Conservation (phyloP, 2,113 vertebrate genomes). For the Sylvietta virens region DNA sequence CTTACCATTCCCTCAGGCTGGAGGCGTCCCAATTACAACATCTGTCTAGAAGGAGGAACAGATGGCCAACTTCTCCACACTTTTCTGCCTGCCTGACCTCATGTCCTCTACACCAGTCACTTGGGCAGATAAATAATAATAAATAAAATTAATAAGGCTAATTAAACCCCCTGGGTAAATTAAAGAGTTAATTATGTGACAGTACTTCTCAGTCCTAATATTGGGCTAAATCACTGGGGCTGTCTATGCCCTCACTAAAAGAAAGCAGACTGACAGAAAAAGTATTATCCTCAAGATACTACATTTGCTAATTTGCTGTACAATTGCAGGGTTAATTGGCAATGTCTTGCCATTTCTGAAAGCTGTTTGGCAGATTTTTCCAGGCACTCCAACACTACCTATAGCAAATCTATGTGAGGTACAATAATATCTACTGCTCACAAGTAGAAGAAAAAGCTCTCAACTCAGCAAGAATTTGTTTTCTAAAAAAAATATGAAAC, state of each 20-base stretch:
- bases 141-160: background rate
- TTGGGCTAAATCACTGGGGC: background rate
- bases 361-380: background rate
- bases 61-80: background rate
- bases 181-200: conserved; percentile 23
- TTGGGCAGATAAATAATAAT: background rate
- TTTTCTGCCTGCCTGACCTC: background rate
- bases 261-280: background rate
- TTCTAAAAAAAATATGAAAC: background rate
- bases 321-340: background rate
- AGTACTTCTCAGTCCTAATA: background rate
- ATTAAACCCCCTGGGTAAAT: background rate
- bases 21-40: conserved; percentile 16
- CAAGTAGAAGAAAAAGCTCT: background rate
- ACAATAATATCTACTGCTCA: background rate
- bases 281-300: background rate
- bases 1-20: background rate
- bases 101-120: background rate
- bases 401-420: background rate
- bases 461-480: background rate
- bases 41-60: conserved; percentile 29
- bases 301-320: background rate
- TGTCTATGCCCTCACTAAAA: background rate
- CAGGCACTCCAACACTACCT: background rate
- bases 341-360: background rate